phyloP scores from a whole-genome alignment of 1,140 invertebrate species.

The Cydia amplana region DNA sequence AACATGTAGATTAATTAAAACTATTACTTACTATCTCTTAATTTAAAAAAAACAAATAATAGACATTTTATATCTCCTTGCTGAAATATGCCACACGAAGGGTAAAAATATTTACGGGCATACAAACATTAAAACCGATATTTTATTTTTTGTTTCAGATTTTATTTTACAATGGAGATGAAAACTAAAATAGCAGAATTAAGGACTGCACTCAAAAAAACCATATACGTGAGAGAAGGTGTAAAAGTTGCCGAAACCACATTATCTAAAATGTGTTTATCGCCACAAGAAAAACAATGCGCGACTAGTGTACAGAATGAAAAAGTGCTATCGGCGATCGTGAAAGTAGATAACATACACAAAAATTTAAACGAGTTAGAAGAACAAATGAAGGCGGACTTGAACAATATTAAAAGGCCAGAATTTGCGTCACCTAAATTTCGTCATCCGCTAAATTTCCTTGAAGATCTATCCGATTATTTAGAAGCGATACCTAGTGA shows the following conservation, averaged over 20 bases:
- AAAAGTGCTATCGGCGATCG: neutral
- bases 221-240: neutral
- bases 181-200: neutral
- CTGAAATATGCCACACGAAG: too few species aligned
- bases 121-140: neutral
- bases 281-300: neutral
- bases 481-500: neutral
- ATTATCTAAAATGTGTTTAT: neutral
- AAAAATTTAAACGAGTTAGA: neutral
- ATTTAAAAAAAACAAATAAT: too few species aligned
- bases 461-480: neutral
- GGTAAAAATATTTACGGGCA: too few species aligned
- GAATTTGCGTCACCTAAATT: neutral
- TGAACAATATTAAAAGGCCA: constrained; percentile 3
- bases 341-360: neutral
- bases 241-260: neutral
- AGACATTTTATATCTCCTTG: too few species aligned
- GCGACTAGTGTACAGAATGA: neutral
- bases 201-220: neutral
- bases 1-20: too few species aligned
- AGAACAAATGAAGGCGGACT: neutral
- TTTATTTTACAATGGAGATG: neutral
- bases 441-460: neutral
- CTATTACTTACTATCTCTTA: too few species aligned
- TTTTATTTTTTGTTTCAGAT: neutral